Evolutionary conservation across 2,797 vertebrate genomes (phyloP), one percentile per base, ranked within the genome.

Genomic region (Phalloptychus januarius): DNA sequence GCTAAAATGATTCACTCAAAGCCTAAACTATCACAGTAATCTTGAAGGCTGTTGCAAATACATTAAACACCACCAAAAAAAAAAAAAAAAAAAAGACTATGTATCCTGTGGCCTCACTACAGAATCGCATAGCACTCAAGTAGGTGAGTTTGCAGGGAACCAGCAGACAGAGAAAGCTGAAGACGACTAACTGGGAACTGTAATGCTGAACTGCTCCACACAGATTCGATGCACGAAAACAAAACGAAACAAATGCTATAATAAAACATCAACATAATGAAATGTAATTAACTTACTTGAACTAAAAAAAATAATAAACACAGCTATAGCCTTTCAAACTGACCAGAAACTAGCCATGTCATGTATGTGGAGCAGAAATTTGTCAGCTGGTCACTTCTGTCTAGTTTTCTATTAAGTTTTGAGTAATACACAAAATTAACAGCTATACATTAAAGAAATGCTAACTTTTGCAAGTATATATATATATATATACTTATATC

Each of bases 1-100:
- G 90, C 88, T 86, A 86, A 89, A 94, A 87, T 81, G 84, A 91
- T 86, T 82, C 76, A 89, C 83, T 25, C 33, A 76, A 84, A 85
- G 79, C 77, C 82, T 79, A 88, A 86, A 85, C 67, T 85, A 85
- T 93, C 89, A 91, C 91, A 83, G 82, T 82, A 86, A 79, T 86
- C 65, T 86, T 83, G 81, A 77, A 90, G 86, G 85, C 86, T 86
- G 75, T 67, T 84, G 87, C 79, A 92, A 88, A 88, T 78, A 91
- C 80, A 86, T 80, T 74, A 70, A 84, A 84, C 54, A 79, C 65
- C 50, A 15, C 12, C 12, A 15, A 58, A 58, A 52, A 25, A 25
- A 52, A 52, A 2, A 52, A 52, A 20, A 36, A 83, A 71, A 81
- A 79, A 85, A 72, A 74, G 20, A 52, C 80, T 79, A 73, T 76